These are phyloP conservation scores for Seladonia tumulorum DNA, from an alignment of 2,888 invertebrate species.

Conservation along the genomic window DNA sequence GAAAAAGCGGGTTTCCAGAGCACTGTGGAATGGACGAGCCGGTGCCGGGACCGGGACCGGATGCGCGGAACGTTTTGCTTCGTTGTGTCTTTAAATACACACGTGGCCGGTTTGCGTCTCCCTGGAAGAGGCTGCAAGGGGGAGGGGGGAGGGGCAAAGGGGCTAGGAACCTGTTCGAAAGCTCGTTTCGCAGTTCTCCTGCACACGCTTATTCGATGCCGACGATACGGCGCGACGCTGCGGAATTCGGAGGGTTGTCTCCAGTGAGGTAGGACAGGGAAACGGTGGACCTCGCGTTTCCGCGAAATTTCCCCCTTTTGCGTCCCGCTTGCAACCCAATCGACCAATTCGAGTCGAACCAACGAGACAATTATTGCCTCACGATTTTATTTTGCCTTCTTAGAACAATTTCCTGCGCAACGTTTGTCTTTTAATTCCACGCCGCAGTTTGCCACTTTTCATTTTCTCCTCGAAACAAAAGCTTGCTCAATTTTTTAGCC, in stretches of 20 bases:
- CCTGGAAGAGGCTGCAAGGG: not conserved
- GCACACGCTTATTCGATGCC: conserved; percentile 28
- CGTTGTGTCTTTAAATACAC: conserved; percentile 47
- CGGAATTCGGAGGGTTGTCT: conserved; percentile 11
- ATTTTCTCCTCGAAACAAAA: too few relatives aligned
- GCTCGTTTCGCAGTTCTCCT: conserved; percentile 30
- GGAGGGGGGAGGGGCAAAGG: conserved; percentile 36
- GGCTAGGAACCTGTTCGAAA: conserved; percentile 52
- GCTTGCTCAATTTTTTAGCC: too few relatives aligned
- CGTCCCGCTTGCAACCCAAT: not conserved
- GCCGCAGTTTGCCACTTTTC: too few relatives aligned
- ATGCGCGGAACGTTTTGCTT: conserved; percentile 44
- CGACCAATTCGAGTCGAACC: not conserved
- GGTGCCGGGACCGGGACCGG: conserved; percentile 32
- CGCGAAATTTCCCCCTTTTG: not conserved
- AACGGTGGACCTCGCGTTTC: not conserved
- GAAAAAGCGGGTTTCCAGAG: conserved; percentile 1
- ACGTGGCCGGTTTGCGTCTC: conserved; percentile 22
- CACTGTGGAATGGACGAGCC: not conserved
- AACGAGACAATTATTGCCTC: not conserved
- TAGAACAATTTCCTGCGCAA: too few relatives aligned
- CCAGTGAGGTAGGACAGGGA: conserved; percentile 56
- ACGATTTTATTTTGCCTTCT: not conserved
- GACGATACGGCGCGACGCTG: conserved; percentile 31
- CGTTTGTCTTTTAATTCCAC: too few relatives aligned